Evolutionary conservation across 2,888 invertebrate species (phyloP).

Genomic region (Rhyacophila evoluta): DNA sequence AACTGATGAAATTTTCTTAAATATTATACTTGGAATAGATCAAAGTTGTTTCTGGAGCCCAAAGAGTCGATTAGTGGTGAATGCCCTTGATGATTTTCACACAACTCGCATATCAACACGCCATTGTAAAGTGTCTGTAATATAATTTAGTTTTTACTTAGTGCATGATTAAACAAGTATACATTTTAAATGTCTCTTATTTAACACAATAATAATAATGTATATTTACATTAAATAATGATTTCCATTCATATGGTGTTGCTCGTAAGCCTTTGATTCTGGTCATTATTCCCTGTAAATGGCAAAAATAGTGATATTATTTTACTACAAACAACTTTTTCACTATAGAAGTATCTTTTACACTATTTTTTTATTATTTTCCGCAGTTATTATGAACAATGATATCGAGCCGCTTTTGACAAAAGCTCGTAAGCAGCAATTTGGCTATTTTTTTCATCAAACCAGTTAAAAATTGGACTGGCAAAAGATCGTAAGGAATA

Average conservation of each 20-base stretch:
- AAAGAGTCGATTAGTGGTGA: slow-evolving; percentile 70
- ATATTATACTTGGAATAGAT: slow-evolving; percentile 68
- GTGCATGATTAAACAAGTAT: background rate
- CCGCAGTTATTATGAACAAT: too few relatives aligned
- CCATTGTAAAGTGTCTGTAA: slow-evolving; percentile 76
- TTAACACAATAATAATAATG: slow-evolving; percentile 13
- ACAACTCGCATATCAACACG: slow-evolving; percentile 76
- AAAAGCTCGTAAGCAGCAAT: too few relatives aligned
- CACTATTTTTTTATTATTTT: too few relatives aligned
- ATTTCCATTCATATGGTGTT: slow-evolving; percentile 76
- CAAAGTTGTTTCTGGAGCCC: slow-evolving; percentile 66
- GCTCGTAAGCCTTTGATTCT: slow-evolving; percentile 76
- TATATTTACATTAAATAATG: slow-evolving; percentile 74
- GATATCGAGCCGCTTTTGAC: too few relatives aligned
- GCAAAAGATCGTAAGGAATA: too few relatives aligned
- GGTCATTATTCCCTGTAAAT: slow-evolving; percentile 70
- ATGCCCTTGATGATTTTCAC: slow-evolving; percentile 66
- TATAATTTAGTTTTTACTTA: too few relatives aligned
- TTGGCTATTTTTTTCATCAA: too few relatives aligned
- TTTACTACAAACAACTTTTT: too few relatives aligned
- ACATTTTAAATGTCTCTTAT: background rate
- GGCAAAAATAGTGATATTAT: background rate
- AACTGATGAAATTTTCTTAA: too few relatives aligned
- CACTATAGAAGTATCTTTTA: too few relatives aligned
- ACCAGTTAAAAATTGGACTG: too few relatives aligned